Base-by-base conservation (phyloP, 1,140 invertebrate genomes). In the Cyclina sinensis region DNA sequence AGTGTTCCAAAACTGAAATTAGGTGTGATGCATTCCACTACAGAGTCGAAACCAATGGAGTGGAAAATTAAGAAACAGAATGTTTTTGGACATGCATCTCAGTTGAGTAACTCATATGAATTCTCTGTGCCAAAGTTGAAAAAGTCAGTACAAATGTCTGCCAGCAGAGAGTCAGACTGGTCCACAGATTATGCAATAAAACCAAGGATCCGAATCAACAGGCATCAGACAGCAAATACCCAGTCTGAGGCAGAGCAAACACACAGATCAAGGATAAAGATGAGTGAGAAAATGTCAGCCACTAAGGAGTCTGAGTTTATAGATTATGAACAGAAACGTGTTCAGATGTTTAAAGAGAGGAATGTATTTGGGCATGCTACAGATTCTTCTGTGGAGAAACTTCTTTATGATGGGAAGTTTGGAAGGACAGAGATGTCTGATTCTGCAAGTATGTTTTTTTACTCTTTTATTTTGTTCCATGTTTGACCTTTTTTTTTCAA, bases 311-410 rank as follows among this genome's bases (percentile, higher is more conserved):
- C 94, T 0, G 91, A 94, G 73, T 89, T 65, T 79, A 54, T 93
- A 24, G 94, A 95, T 62, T 14, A 88, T 32, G 93, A 94, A 79
- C 70, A 32, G 16, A 21, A 90, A 5, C 65, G 91, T 32, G 9
- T 91, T 18, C 87, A 94, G 65, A 92, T 92, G 48, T 95, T 95
- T 86, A 90, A 83, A 76, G 59, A 90, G 24, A 89, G 88, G 32
- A 95, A 95, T 89, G 30, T 93, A 3, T 73, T 93, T 70, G 94
- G 94, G 11, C 94, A 95, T 91, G 89, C 94, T 0, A 93, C 95
- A 35, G 93, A 95, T 81, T 95, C 95, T 11, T 93, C 91, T 3
- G 92, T 95, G n/a, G 92, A 95, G 91, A 91, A 68, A 62, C 83
- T 95, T 68, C 74, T 95, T 46, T 95, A 95, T 91, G 92, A 92